Evolutionary conservation across 2,113 vertebrate genomes (phyloP).

Genomic region (Saccopteryx leptura): DNA sequence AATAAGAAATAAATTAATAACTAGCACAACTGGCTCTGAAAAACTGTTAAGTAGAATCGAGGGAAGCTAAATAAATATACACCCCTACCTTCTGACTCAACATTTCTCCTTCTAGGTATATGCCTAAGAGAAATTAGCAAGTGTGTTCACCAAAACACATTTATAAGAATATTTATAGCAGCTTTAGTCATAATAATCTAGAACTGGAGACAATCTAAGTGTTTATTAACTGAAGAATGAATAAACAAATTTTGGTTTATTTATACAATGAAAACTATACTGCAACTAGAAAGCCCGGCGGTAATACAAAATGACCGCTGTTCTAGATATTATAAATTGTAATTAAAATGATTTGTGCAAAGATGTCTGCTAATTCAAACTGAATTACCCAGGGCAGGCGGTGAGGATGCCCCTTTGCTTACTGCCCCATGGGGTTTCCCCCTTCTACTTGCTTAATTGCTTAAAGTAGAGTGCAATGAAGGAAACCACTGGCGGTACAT

Average conservation of each 20-base stretch:
- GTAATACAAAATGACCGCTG: too few species aligned
- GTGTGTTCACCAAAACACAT: background rate
- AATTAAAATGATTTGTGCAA: too few species aligned
- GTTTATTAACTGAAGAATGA: background rate
- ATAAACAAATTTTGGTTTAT: background rate
- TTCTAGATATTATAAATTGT: too few species aligned
- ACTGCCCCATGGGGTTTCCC: too few species aligned
- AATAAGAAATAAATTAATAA: background rate
- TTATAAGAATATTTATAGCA: background rate
- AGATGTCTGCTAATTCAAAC: too few species aligned
- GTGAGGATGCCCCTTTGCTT: too few species aligned
- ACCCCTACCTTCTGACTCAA: background rate
- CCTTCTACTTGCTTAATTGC: too few species aligned
- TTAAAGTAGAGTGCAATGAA: too few species aligned
- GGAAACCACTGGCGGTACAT: too few species aligned
- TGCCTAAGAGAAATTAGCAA: background rate
- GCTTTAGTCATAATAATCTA: background rate
- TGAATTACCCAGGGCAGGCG: too few species aligned
- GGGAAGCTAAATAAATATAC: background rate
- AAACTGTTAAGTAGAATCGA: background rate
- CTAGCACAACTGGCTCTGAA: background rate
- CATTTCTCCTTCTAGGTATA: background rate
- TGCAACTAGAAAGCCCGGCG: background rate
- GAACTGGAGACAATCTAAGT: background rate
- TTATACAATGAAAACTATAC: background rate